phyloP scores from a whole-genome alignment of 2,888 invertebrate species.

The Thereva nobilitata region DNA sequence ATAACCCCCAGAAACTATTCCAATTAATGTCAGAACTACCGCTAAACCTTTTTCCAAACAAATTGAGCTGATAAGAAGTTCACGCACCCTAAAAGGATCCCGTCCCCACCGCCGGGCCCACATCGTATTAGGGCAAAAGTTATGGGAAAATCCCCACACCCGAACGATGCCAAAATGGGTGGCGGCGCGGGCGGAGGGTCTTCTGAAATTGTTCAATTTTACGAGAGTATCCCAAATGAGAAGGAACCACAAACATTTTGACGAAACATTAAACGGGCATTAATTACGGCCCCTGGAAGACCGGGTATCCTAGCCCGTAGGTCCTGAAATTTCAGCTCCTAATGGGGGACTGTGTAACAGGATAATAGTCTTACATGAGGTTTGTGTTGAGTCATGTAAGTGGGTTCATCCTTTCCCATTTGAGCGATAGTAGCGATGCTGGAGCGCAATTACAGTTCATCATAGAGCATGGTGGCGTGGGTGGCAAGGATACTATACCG shows the following conservation, averaged over 20 bases:
- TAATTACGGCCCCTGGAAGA: conserved; percentile 35
- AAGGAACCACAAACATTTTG: conserved; percentile 40
- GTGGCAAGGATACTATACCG: background rate
- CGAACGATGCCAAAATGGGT: background rate
- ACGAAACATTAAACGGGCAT: conserved; percentile 41
- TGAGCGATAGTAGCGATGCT: conserved; percentile 10
- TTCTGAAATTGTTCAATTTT: conserved; percentile 25
- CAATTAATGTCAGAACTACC: conserved; percentile 25
- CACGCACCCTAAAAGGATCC: conserved; percentile 2
- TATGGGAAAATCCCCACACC: conserved; percentile 19
- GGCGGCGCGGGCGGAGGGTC: background rate
- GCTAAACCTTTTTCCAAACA: conserved; percentile 27
- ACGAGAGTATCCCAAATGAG: conserved; percentile 23
- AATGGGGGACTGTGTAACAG: conserved; percentile 31
- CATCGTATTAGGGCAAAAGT: conserved; percentile 19
- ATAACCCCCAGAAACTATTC: conserved; percentile 11
- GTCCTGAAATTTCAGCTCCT: conserved; percentile 21
- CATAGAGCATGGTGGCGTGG: background rate
- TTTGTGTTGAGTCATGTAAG: conserved; percentile 16
- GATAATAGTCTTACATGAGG: conserved; percentile 31
- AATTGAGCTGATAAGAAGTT: conserved; percentile 30
- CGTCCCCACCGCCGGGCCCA: conserved; percentile 6
- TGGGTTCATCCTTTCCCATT: conserved; percentile 2
- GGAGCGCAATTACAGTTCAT: conserved; percentile 16
- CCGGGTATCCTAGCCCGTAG: conserved; percentile 13